Evolutionary conservation across 2,888 invertebrate species (phyloP), one percentile per base, ranked within the genome.

Genomic region (Onchidella celtica): DNA sequence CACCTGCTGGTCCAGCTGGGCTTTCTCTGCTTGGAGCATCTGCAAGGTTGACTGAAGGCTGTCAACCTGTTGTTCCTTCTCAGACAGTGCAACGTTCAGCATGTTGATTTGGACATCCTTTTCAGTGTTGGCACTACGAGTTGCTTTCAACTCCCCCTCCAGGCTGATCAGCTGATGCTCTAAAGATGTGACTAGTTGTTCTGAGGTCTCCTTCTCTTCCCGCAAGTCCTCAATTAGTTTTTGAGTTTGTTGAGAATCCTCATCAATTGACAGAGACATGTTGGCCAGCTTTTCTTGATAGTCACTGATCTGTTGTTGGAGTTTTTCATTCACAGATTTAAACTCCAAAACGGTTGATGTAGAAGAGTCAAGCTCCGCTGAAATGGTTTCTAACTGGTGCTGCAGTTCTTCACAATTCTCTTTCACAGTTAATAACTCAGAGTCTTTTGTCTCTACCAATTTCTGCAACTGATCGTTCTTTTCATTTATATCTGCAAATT

Each of bases 1-100:
- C 86, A 87, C 86, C 85, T 87, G 81, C 47, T 83, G 82, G 11
- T 81, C 73, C 81, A 79, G 76, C 55, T 83, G 80, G 34, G 72
- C 83, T 38, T 85, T 85, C 61, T 86, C 85, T 69, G 82, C 82
- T 36, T 84, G 79, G n/a, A 85, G 68, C 21, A 78, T 80, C 66
- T 59, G 74, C 14, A 68, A 47, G 40, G 80, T 27, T 59, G 74
- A n/a, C 21, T 74, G 74, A 11, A 80, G 75, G 47, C 86, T 29
- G 74, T 73, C 78, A 80, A 55, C 47, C 57, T 36, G 29, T 24
- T 77, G 47, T 11, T 47, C 78, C 68, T 75, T 66, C 27, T 84
- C 85, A 34, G 78, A 75, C 69, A 82, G 24, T 4, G 65, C 55
- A 17, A 74, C 59, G 36, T 79, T 78, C 69, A 86, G 75, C 24